Conservation (phyloP, 2,888 invertebrate species). For the Calameuta filiformis region DNA sequence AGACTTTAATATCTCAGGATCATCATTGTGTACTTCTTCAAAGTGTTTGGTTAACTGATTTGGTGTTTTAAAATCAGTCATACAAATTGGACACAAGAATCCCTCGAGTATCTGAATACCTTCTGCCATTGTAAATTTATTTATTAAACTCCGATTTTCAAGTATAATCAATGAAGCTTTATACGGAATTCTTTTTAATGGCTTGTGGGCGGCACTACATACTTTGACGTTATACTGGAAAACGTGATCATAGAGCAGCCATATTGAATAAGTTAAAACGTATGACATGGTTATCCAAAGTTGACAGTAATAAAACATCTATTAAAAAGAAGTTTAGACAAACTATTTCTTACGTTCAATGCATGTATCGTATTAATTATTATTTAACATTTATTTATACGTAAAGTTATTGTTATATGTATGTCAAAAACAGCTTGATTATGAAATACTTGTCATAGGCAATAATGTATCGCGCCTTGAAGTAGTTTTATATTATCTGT, state of each 20-base stretch:
- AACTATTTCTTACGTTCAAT: too few relatives aligned
- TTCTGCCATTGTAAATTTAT: conserved; percentile 54
- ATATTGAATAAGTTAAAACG: conserved; percentile 27
- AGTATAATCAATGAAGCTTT: background rate
- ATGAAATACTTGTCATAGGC: too few relatives aligned
- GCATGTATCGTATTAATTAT: too few relatives aligned
- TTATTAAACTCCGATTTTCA: background rate
- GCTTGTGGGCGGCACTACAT: conserved; percentile 25
- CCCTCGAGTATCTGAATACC: conserved; percentile 84
- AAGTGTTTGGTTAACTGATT: conserved; percentile 88
- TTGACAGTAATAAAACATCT: too few relatives aligned
- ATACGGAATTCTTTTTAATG: background rate
- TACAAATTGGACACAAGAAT: conserved; percentile 95
- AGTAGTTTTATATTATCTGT: too few relatives aligned
- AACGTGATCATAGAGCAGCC: conserved; percentile 29
- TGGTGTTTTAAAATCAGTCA: conserved; percentile 88
- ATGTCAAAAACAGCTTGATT: too few relatives aligned
- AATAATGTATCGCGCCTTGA: too few relatives aligned
- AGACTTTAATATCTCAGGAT: conserved; percentile 84
- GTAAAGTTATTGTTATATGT: too few relatives aligned
- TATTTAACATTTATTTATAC: too few relatives aligned
- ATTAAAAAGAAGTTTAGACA: too few relatives aligned
- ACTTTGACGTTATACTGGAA: background rate
- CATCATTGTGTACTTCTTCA: conserved; percentile 88
- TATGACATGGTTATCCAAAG: too few relatives aligned